Evolutionary conservation across 2,888 invertebrate species (phyloP), one percentile per base, ranked within the genome.

Genomic region (Drosophila kuntzei): DNA sequence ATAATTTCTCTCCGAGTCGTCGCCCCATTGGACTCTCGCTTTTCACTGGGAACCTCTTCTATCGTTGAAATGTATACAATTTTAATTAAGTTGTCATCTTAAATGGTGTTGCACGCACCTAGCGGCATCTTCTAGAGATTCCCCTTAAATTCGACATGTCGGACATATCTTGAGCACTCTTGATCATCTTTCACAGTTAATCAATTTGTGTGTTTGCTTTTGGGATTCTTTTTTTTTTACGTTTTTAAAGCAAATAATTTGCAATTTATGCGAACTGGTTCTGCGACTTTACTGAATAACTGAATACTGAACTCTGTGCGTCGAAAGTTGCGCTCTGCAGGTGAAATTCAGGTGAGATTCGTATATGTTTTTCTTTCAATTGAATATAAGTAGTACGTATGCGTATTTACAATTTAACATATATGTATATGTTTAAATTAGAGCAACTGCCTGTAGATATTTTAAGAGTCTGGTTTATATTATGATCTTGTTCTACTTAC

Each of bases 11-110:
- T 88, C 69, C 49, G 57, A 49, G 53, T 47, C 44, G 36, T 39
- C 51, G 62, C 25, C 44, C 50, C 58, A 57, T 34, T 49, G 57
- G 89, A 89, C 90, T 90, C 89, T 89, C 89, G 88, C 89, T 90
- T 89, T 89, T 80, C 68, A 60, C 70, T 54, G 54, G 32, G 18
- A 32, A 20, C 41, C 22, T 27, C 43, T 55, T 47, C 32, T 39
- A 14, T 39, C 36, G 22, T 43, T 25, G 3, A 55, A 51, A 43
- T 70, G 39, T 70, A 34, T 54, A 27, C 34, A 53, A 34, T 77
- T 64, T 71, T 69, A 81, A 89, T 87, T 65, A 67, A 71, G 43
- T 58, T 71, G 68, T 71, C 73, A 49, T 61, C 65, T 66, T 64
- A 64, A 82, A 69, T 69, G 75, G 68, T 63, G 27, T 60, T 64